Conservation (phyloP, 1,140 invertebrate genomes). For the Belonocnema kinseyi region DNA sequence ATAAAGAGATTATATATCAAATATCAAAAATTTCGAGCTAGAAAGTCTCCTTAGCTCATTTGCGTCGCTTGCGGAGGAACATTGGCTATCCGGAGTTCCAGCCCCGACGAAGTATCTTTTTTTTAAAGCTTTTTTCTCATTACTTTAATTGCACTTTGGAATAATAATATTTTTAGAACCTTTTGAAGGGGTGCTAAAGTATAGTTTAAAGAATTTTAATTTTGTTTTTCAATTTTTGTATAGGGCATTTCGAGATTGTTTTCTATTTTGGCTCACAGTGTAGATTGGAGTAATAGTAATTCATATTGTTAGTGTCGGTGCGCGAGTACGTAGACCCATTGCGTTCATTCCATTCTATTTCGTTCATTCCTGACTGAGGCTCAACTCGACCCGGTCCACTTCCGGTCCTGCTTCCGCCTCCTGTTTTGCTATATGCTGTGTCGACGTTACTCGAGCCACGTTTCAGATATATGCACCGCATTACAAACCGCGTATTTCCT, state of each 20-base stretch:
- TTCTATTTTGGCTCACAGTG: constrained; percentile 9
- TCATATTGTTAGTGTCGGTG: constrained; percentile 6
- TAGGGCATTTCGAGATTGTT: background rate
- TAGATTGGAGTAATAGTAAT: constrained; percentile 1
- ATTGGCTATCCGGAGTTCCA: no score
- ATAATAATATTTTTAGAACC: no score
- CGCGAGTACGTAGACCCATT: constrained; percentile 25
- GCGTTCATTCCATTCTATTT: constrained; percentile 31
- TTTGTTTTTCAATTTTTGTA: no score
- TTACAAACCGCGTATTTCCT: constrained; percentile 19
- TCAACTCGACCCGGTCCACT: constrained; percentile 30
- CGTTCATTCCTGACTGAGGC: constrained; percentile 27
- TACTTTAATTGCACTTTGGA: no score
- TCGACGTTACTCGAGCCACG: constrained; percentile 23
- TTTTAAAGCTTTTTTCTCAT: no score
- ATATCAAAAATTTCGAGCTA: no score
- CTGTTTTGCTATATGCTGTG: constrained; percentile 25
- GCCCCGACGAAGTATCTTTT: no score
- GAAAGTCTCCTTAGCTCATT: no score
- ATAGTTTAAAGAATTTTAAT: no score
- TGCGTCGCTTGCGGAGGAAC: no score
- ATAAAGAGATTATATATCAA: no score
- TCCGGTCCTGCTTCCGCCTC: constrained; percentile 30
- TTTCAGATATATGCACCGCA: constrained; percentile 20
- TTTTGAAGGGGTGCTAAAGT: no score